These are phyloP conservation scores for Sitophilus oryzae DNA, from an alignment of 1,140 invertebrate genomes.

Conservation along the genomic window DNA sequence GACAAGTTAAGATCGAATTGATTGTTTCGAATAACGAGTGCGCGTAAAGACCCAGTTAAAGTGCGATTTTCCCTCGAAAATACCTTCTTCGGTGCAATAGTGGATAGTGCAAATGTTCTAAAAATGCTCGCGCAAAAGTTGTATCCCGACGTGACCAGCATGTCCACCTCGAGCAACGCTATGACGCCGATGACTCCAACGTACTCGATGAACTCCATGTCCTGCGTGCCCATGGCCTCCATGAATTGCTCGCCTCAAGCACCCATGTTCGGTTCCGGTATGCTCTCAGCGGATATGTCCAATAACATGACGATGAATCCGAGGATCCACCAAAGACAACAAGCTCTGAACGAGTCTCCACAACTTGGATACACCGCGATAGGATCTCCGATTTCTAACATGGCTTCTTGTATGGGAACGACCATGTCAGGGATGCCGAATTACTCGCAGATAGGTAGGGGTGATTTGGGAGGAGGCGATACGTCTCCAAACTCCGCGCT, in stretches of 20 bases:
- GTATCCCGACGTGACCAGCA: slow-evolving; percentile 47
- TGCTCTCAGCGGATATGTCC: slow-evolving; percentile 55
- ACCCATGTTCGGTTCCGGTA: slow-evolving; percentile 54
- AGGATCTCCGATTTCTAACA: slow-evolving; percentile 63
- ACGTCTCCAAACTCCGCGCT: slow-evolving; percentile 67
- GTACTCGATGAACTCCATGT: slow-evolving; percentile 75
- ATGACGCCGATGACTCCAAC: slow-evolving; percentile 63
- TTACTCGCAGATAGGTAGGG: slow-evolving; percentile 48
- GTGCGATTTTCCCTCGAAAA: background rate
- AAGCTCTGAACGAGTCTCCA: slow-evolving; percentile 40
- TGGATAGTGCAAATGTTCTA: background rate
- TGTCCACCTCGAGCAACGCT: slow-evolving; percentile 34
- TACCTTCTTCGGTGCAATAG: slow-evolving; percentile 21
- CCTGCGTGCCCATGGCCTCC: slow-evolving; percentile 56
- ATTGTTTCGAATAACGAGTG: slow-evolving; percentile 31
- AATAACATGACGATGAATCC: slow-evolving; percentile 52
- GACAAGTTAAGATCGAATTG: slow-evolving; percentile 42
- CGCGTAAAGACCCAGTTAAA: slow-evolving; percentile 9
- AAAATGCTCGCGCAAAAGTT: slow-evolving; percentile 47
- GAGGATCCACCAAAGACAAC: slow-evolving; percentile 58
- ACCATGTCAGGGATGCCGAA: slow-evolving; percentile 46
- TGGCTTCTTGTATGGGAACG: slow-evolving; percentile 67
- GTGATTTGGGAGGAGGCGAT: slow-evolving; percentile 51
- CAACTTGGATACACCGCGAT: slow-evolving; percentile 60
- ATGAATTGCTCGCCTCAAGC: slow-evolving; percentile 63